Conservation (phyloP, 2,888 invertebrate species). For the Pterostichus niger region DNA sequence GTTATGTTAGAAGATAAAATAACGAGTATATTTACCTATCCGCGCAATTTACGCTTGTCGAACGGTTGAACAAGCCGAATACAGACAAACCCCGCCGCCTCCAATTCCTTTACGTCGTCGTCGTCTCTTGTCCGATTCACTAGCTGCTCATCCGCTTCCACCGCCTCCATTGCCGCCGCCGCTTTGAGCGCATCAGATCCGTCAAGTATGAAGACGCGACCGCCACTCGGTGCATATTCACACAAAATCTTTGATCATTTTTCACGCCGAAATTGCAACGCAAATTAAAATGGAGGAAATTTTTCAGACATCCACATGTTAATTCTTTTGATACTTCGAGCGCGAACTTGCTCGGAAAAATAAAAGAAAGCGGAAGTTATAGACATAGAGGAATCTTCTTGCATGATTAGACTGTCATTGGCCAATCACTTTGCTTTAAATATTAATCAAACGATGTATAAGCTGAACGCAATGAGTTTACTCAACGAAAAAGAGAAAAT, state of each 20-base stretch:
- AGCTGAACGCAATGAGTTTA: no score
- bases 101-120: no score
- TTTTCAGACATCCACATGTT: constrained; percentile 30
- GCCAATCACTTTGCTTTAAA: no score
- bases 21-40: no score
- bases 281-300: constrained; percentile 29
- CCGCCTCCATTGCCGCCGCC: constrained; percentile 14
- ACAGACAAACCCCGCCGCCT: no score
- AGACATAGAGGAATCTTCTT: neutral
- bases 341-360: constrained; percentile 4
- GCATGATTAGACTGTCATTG: neutral
- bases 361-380: constrained; percentile 16
- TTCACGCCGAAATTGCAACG: constrained; percentile 53
- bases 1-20: no score
- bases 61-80: no score
- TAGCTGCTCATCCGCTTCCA: constrained; percentile 14
- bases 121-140: constrained; percentile 32
- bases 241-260: constrained; percentile 50
- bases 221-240: constrained; percentile 8
- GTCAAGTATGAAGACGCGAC: constrained; percentile 20
- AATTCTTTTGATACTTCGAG: constrained; percentile 35
- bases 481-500: no score
- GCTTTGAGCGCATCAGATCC: constrained; percentile 44
- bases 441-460: no score
- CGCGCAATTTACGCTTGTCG: no score